Evolutionary conservation across 2,797 vertebrate species (phyloP), one percentile per base, ranked within the genome.

Genomic region (Cetoscarus ocellatus): DNA sequence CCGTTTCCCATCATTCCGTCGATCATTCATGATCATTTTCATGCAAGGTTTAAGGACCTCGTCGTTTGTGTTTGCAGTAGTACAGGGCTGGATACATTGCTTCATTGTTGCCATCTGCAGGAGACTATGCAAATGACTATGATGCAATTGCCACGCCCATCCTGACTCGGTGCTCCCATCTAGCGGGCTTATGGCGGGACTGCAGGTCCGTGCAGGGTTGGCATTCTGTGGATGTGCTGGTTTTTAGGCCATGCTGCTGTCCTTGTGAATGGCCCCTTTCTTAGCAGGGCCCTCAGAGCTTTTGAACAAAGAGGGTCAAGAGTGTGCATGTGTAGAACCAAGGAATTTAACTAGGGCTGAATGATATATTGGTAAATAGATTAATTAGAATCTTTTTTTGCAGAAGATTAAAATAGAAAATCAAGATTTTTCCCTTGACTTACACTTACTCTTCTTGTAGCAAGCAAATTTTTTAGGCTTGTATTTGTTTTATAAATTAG

Each of bases 21-120:
- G 76, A 73, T 77, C 86, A 87, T 85, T 69, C 81, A 84, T 65
- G 66, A 65, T 76, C 67, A 89, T 92, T 85, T 90, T 72, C 85
- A 88, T 83, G 85, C 80, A 47, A 67, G 67, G 56, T 56, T 52
- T 61, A 52, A 72, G 69, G 13, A 80, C 72, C 71, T 85, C 73
- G 63, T 89, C 74, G 61, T 80, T 45, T 77, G 69, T 84, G 61
- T 85, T 51, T 80, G 73, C 85, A 72, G 77, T 83, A 70, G 17
- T 64, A 19, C 67, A 67, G 79, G 82, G 73, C 8, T 51, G 57
- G 63, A 72, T 78, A 67, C 80, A 81, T 73, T 78, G 86, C 70
- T 86, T 82, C 85, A 67, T 90, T 91, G 88, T 92, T 93, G 92
- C 86, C 80, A 85, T 88, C 86, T 89, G 86, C 84, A 91, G 87